Conservation (phyloP, 2,888 invertebrate genomes). For the Eilema caniola region DNA sequence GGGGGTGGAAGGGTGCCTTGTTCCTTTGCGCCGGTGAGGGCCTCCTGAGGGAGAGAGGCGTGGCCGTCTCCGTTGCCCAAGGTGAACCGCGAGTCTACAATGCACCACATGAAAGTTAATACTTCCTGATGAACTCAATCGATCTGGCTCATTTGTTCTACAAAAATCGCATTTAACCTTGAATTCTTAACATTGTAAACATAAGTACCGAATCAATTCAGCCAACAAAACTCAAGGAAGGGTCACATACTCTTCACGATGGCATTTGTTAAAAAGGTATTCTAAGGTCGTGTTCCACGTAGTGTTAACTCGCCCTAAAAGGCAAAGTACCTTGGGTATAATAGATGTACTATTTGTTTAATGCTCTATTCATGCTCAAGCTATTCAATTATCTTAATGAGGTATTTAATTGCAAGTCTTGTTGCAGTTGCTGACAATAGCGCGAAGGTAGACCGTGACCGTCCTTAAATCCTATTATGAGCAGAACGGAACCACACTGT, state of each 20-base stretch:
- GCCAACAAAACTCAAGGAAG: too few relatives aligned
- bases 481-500: too few relatives aligned
- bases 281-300: not conserved
- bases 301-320: constrained; percentile 1
- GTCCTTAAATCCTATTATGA: not conserved
- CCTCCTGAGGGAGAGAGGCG: too few relatives aligned
- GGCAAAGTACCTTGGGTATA: constrained; percentile 6
- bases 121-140: not conserved
- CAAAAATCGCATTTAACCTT: not conserved
- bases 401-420: constrained; percentile 25
- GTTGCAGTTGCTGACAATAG: constrained; percentile 10
- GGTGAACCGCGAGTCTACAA: too few relatives aligned
- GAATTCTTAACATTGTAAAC: not conserved
- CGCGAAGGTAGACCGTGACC: not conserved
- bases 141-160: not conserved
- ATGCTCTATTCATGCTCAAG: not conserved
- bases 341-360: constrained; percentile 5
- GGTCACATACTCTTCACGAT: not conserved
- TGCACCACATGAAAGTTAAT: too few relatives aligned
- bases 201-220: too few relatives aligned
- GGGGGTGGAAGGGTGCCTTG: too few relatives aligned
- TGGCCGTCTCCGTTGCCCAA: too few relatives aligned
- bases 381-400: constrained; percentile 21
- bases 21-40: too few relatives aligned
- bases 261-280: not conserved